Evolutionary conservation across 2,113 vertebrate genomes (phyloP), one percentile per base, ranked within the genome.

Genomic region (Oxyruncus cristatus): DNA sequence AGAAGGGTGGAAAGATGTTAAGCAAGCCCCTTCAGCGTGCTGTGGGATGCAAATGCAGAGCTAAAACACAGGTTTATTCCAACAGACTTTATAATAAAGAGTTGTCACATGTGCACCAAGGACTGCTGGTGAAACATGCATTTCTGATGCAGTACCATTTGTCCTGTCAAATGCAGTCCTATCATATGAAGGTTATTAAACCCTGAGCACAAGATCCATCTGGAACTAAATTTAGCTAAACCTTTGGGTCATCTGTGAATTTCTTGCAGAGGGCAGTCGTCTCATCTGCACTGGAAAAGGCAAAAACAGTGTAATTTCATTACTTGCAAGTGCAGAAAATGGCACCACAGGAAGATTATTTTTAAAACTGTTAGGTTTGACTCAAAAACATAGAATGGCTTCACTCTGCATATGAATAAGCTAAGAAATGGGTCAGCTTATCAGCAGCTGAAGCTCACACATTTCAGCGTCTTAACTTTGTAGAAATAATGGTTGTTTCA

Each of bases 271-370:
- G 89, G 83, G 89, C 73, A 93, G 47, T 85, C 46, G 58, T 87
- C 84, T 91, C 83, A n/a, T 56, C 92, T 78, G 53, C 59, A 50
- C 44, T 58, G 76, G 46, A 52, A 91, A 94, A 94, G 88, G 55
- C 68, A 89, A 95, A 87, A 96, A 76, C 62, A 92, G 92, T 84
- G 61, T 63, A 85, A 95, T 95, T 95, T 92, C 71, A 89, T 96
- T 91, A 82, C 85, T 83, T 67, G 23, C 77, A 70, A 70, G 37
- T 9, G 22, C 37, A 55, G 73, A 88, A 59, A 73, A n/a, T 59
- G 66, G 84, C 46, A 75, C 30, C 20, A 39, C 47, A 37, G 49
- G 37, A 42, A 52, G 33, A 42, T n/a, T 67, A 37, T 77, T 46
- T 92, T 73, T 33, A 7, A 92, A 92, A 75, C 59, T 37, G 52